phyloP scores from a whole-genome alignment of 1,140 invertebrate genomes.

The Rhagoletis zephyria region DNA sequence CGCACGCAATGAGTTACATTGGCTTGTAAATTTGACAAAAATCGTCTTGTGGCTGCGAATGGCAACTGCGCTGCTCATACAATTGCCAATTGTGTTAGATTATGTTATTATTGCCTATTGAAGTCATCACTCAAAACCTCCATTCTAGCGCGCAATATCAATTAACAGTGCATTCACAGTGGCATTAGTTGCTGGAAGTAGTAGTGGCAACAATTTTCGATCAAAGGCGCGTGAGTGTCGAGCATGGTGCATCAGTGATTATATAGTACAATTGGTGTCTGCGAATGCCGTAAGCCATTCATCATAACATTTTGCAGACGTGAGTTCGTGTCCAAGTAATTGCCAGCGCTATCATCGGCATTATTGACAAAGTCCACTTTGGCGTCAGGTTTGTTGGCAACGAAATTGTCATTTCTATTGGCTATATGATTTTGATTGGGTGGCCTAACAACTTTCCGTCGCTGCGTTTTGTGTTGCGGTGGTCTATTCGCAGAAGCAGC shows the following conservation, averaged over 20 bases:
- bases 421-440: background rate
- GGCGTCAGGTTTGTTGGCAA: background rate
- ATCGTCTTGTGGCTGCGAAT: background rate
- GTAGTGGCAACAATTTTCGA: background rate
- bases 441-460: background rate
- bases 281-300: slow-evolving; percentile 10
- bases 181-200: background rate
- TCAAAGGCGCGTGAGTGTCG: background rate
- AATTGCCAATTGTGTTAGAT: background rate
- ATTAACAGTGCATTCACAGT: background rate
- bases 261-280: background rate
- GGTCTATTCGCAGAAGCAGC: background rate
- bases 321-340: slow-evolving; percentile 27
- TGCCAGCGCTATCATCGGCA: background rate
- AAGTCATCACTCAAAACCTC: background rate
- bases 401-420: background rate
- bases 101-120: background rate
- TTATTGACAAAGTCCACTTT: background rate
- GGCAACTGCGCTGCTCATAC: background rate
- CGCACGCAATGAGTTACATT: too few species aligned
- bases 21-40: too few species aligned
- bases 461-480: background rate
- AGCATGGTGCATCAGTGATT: background rate
- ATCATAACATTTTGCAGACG: background rate
- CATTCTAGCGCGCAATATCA: background rate